phyloP scores from a whole-genome alignment of 2,113 vertebrate genomes.

The Epinephelus cyanopodus region DNA sequence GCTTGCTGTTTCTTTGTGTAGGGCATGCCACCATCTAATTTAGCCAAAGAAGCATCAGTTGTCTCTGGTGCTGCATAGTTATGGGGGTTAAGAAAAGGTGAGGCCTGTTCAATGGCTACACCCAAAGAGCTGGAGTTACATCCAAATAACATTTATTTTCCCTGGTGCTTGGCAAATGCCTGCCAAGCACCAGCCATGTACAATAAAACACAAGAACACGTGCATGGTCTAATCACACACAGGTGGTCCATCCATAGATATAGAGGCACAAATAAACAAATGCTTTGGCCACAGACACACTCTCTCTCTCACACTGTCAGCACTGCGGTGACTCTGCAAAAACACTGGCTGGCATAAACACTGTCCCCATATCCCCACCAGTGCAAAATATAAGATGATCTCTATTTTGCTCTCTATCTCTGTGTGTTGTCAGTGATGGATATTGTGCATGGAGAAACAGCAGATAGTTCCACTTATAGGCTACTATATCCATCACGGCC shows the following conservation, averaged over 20 bases:
- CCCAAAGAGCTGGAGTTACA: neutral
- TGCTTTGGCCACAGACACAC: neutral
- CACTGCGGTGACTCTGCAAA: conserved; percentile 44
- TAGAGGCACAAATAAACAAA: conserved; percentile 7
- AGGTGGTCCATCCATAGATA: neutral
- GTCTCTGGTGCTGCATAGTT: neutral
- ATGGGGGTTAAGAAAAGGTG: neutral
- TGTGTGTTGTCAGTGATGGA: conserved; percentile 7
- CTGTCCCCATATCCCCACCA: neutral
- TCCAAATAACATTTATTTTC: neutral
- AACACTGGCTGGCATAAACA: neutral
- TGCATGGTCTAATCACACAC: neutral
- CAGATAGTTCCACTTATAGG: conserved; percentile 4
- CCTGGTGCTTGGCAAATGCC: neutral
- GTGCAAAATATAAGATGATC: neutral
- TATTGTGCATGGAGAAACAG: neutral
- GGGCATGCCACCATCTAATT: neutral
- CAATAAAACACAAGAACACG: neutral
- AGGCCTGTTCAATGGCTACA: neutral
- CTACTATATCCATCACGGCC: neutral
- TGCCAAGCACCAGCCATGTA: neutral
- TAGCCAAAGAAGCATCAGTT: neutral
- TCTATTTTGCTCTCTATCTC: neutral
- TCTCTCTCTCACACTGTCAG: conserved; percentile 4
- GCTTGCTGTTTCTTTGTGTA: neutral